These are phyloP conservation scores for Trichopoda pennipes DNA, from an alignment of 2,888 invertebrate species.

Conservation along the genomic window DNA sequence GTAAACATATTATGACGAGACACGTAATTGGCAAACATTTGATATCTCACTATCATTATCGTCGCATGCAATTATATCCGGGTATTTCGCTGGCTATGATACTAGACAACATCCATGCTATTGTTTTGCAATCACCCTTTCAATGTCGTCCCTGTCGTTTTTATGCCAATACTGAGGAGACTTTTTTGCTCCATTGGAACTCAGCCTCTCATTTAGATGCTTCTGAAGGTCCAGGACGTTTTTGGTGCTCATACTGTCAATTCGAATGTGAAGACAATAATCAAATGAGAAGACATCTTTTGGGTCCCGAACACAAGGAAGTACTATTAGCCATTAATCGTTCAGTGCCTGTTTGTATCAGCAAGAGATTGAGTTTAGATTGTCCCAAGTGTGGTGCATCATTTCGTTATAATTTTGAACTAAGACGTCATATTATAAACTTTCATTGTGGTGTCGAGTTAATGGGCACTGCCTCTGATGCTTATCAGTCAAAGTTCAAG, in stretches of 20 bases:
- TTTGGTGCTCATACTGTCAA: conserved; percentile 89
- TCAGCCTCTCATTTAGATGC: conserved; percentile 83
- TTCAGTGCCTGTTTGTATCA: conserved; percentile 90
- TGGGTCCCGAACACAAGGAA: conserved; percentile 86
- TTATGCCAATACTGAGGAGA: conserved; percentile 89
- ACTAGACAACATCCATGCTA: conserved; percentile 88
- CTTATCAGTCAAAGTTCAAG: conserved; percentile 84
- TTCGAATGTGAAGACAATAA: conserved; percentile 85
- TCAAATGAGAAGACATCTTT: conserved; percentile 86
- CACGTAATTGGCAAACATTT: conserved; percentile 91
- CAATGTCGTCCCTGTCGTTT: conserved; percentile 92
- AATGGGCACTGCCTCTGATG: conserved; percentile 83
- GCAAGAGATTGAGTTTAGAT: conserved; percentile 84
- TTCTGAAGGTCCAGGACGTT: conserved; percentile 83
- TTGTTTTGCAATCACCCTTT: conserved; percentile 91
- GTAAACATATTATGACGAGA: conserved; percentile 86
- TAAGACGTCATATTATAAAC: conserved; percentile 81
- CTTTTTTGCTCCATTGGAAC: conserved; percentile 88
- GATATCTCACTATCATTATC: conserved; percentile 91
- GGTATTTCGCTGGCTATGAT: conserved; percentile 85
- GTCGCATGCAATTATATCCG: conserved; percentile 85
- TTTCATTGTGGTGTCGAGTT: conserved; percentile 83
- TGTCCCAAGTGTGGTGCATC: conserved; percentile 86
- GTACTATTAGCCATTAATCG: conserved; percentile 88
- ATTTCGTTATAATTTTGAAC: conserved; percentile 89